These are phyloP conservation scores for Cheilosia pagana DNA, from an alignment of 2,888 invertebrate genomes.

Conservation along the genomic window DNA sequence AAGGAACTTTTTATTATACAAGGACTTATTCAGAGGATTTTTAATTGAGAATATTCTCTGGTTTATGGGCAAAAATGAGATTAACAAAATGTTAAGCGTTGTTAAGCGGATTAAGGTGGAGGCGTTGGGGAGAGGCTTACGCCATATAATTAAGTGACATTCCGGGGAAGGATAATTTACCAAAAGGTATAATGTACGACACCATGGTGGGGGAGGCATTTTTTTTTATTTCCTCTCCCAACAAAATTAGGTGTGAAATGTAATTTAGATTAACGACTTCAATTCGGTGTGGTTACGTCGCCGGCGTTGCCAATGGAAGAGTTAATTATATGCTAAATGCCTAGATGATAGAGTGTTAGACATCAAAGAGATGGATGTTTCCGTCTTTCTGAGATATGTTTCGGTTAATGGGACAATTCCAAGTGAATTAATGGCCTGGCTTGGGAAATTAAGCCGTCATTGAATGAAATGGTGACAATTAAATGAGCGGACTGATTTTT, in stretches of 20 bases:
- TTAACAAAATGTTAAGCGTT: slow-evolving; percentile 64
- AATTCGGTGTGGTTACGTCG: background rate
- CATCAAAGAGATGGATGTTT: background rate
- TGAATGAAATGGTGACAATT: background rate
- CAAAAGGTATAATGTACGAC: background rate
- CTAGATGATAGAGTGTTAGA: slow-evolving; percentile 23
- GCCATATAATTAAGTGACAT: slow-evolving; percentile 54
- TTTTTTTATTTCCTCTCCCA: background rate
- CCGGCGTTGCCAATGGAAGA: slow-evolving; percentile 27
- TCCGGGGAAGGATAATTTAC: slow-evolving; percentile 11
- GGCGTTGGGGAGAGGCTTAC: too few species aligned
- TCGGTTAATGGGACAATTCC: background rate
- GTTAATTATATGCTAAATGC: slow-evolving; percentile 34
- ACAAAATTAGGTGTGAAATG: slow-evolving; percentile 66
- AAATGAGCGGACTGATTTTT: too few species aligned
- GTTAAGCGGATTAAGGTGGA: slow-evolving; percentile 50
- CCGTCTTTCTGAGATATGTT: background rate
- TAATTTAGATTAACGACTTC: slow-evolving; percentile 62
- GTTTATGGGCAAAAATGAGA: slow-evolving; percentile 54
- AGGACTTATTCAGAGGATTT: slow-evolving; percentile 35
- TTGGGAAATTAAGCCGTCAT: background rate
- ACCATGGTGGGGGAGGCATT: background rate
- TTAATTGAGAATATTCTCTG: slow-evolving; percentile 48
- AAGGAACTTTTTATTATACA: slow-evolving; percentile 15
- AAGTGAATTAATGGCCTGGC: background rate